These are phyloP conservation scores for Podarcis raffonei DNA, from an alignment of 2,113 vertebrate species.

Conservation along the genomic window DNA sequence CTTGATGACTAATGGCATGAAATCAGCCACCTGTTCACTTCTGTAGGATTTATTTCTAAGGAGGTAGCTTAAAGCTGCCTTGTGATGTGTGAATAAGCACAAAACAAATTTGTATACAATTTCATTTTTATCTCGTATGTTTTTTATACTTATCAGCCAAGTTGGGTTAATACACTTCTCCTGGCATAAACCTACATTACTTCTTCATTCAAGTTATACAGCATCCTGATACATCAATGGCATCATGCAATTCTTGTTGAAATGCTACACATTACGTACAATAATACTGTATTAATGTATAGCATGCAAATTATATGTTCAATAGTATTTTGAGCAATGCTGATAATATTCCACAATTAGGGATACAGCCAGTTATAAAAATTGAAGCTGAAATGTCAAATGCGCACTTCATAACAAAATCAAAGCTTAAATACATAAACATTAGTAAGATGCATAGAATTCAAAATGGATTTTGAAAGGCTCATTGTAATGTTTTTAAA, in stretches of 20 bases:
- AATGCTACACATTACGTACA: too few species aligned
- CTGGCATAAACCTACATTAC: too few species aligned
- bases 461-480: not conserved
- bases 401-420: not conserved
- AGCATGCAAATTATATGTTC: not conserved
- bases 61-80: not conserved
- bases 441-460: not conserved
- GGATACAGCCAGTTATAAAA: not conserved
- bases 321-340: not conserved
- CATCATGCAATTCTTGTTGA: too few species aligned
- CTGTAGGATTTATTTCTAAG: not conserved
- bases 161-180: too few species aligned
- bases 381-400: not conserved
- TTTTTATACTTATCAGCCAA: too few species aligned
- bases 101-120: too few species aligned
- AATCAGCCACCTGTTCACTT: not conserved
- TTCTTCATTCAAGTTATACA: too few species aligned
- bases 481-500: not conserved
- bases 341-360: not conserved
- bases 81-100: too few species aligned
- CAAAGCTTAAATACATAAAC: not conserved
- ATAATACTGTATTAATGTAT: not conserved
- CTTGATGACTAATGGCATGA: too few species aligned
- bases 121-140: too few species aligned
- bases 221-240: too few species aligned